Percentiles rank a stretch among this genome's conserved stretches.
Conservation (phyloP, 92 coral and sea anemone genomes). For the Phymanthus crucifer region DNA sequence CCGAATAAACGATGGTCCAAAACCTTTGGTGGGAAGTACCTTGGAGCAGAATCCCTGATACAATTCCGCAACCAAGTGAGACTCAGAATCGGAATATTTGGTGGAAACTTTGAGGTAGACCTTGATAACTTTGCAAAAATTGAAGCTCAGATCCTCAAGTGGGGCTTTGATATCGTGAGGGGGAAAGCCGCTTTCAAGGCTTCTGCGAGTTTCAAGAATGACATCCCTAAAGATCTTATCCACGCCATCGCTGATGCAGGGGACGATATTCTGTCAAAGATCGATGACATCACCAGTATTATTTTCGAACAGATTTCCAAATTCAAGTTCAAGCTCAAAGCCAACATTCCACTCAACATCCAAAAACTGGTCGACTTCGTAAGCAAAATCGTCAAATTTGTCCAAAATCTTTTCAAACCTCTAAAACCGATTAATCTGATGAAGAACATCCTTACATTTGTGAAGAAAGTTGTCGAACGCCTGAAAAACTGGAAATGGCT, state of each 20-base stretch:
- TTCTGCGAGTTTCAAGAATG: constrained; percentile 76
- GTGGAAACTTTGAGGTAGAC: constrained; percentile 73
- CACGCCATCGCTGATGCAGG: constrained; percentile 64
- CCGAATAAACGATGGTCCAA: constrained; percentile 63
- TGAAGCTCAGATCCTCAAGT: constrained; percentile 70
- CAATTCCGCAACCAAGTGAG: constrained; percentile 69
- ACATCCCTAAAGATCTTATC: constrained; percentile 78
- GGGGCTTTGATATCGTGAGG: constrained; percentile 62
- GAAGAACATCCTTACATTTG: constrained; percentile 26
- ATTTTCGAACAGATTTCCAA: constrained; percentile 47
- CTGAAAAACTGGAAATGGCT: constrained; percentile 79
- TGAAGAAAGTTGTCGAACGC: constrained; percentile 16
- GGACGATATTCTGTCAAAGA: constrained; percentile 54
- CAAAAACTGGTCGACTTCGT: constrained; percentile 54
- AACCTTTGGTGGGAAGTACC: constrained; percentile 68
- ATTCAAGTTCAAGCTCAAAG: constrained; percentile 46
- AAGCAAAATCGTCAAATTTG: constrained; percentile 42
- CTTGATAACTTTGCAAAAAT: constrained; percentile 70
- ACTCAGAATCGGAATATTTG: constrained; percentile 77
- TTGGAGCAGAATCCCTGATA: constrained; percentile 75
- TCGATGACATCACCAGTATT: constrained; percentile 60
- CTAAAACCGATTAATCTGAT: constrained; percentile 36
- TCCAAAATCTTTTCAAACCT: constrained; percentile 33
- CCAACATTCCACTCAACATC: constrained; percentile 42
- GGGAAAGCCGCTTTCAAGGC: constrained; percentile 85